phyloP scores from a whole-genome alignment of 2,797 vertebrate species.

The Bradypodion pumilum region DNA sequence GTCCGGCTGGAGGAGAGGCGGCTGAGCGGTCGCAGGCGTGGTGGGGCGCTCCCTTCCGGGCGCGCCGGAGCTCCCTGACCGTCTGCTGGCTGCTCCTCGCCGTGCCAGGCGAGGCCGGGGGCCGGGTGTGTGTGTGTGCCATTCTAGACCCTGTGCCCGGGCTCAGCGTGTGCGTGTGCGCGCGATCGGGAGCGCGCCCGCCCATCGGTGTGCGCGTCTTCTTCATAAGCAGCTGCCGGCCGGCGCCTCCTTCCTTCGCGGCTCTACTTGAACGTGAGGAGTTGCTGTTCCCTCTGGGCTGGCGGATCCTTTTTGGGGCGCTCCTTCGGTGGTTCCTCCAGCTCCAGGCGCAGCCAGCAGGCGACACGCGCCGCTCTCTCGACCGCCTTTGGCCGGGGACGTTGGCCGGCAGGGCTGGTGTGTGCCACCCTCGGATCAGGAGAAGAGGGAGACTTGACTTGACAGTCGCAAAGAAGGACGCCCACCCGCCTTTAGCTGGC shows the following conservation, averaged over 20 bases:
- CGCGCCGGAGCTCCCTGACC: too few species aligned
- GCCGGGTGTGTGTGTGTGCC: neutral
- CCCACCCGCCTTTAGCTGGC: neutral
- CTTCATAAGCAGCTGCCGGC: slow-evolving; percentile 35
- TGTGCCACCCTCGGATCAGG: slow-evolving; percentile 13
- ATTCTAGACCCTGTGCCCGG: too few species aligned
- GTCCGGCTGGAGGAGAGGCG: too few species aligned
- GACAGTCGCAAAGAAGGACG: slow-evolving; percentile 2
- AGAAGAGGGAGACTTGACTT: neutral
- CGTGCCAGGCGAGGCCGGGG: neutral
- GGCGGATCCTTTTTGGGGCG: slow-evolving; percentile 1
- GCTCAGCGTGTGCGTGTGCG: neutral
- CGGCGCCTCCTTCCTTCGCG: slow-evolving; percentile 18
- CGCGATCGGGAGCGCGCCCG: neutral
- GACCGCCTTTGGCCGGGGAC: slow-evolving; percentile 42
- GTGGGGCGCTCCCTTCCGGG: too few species aligned
- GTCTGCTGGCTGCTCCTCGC: too few species aligned
- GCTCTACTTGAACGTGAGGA: slow-evolving; percentile 38
- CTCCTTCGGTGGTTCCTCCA: neutral
- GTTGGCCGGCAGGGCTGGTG: neutral
- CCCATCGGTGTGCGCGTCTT: neutral
- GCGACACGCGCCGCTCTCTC: neutral
- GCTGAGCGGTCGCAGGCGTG: too few species aligned
- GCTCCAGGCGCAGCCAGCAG: slow-evolving; percentile 26
- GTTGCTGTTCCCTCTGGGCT: slow-evolving; percentile 40